Conservation (phyloP, 2,888 invertebrate species). For the Ecliptopera silaceata region DNA sequence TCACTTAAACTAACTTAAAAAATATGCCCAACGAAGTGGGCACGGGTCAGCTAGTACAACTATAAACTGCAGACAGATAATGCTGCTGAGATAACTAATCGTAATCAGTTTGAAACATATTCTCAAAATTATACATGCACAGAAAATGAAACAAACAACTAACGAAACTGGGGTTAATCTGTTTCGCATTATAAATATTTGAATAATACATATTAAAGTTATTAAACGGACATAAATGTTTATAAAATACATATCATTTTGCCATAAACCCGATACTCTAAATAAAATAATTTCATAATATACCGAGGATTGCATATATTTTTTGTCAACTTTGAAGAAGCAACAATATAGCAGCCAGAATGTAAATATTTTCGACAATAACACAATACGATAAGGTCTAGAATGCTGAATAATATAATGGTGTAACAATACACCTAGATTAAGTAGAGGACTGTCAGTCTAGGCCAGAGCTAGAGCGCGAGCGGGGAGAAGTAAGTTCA, state of each 20-base stretch:
- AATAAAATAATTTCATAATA: background rate
- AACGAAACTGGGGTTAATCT: slow-evolving; percentile 3
- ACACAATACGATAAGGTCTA: background rate
- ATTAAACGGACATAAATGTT: slow-evolving; percentile 9
- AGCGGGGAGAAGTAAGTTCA: slow-evolving; percentile 44
- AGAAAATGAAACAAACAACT: slow-evolving; percentile 6
- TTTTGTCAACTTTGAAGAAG: background rate
- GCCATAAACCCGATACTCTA: background rate
- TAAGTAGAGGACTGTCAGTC: slow-evolving; percentile 29
- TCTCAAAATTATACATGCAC: slow-evolving; percentile 8
- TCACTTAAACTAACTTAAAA: too few relatives aligned
- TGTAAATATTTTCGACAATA: background rate
- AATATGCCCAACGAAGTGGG: too few relatives aligned
- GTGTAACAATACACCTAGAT: slow-evolving; percentile 10
- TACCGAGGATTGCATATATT: background rate
- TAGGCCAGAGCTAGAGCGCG: slow-evolving; percentile 30
- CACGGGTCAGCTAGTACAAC: too few relatives aligned
- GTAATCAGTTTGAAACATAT: too few relatives aligned
- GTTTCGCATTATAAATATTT: slow-evolving; percentile 6
- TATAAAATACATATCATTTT: slow-evolving; percentile 7
- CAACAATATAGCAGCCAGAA: background rate
- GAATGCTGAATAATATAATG: background rate
- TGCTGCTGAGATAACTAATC: too few relatives aligned
- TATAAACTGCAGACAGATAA: too few relatives aligned
- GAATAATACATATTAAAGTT: slow-evolving; percentile 4